Percentiles rank a stretch among this genome's conserved stretches.
These are phyloP conservation scores for Caretta caretta DNA, from an alignment of 2,113 vertebrate species.

Conservation along the genomic window DNA sequence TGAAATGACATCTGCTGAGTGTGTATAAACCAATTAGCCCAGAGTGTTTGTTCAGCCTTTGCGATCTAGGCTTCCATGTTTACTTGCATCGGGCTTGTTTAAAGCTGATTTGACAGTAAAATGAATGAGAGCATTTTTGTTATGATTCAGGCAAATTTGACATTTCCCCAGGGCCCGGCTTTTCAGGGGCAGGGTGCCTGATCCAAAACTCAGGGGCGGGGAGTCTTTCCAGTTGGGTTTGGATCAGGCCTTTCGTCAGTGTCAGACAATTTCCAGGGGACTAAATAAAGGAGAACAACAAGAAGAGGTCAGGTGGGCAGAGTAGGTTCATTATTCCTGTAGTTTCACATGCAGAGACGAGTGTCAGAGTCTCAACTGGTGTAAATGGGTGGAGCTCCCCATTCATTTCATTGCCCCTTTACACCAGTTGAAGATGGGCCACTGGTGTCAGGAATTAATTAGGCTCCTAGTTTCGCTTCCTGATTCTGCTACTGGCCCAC, in stretches of 20 bases:
- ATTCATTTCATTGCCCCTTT: fast-evolving
- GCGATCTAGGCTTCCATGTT: background rate
- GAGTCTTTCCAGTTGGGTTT: fast-evolving
- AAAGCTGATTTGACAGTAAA: conserved; percentile 1
- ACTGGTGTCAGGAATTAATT: fast-evolving
- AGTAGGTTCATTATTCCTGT: fast-evolving
- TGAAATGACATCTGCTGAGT: background rate
- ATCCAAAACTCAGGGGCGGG: fast-evolving
- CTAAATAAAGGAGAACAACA: fast-evolving
- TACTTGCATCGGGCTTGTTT: conserved; percentile 21
- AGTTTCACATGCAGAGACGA: background rate
- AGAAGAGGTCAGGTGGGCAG: background rate
- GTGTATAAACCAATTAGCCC: fast-evolving
- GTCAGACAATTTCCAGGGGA: background rate
- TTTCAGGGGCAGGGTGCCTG: background rate
- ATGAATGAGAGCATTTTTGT: background rate
- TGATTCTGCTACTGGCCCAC: background rate
- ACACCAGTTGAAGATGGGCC: background rate
- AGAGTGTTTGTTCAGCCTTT: background rate
- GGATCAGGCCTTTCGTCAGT: fast-evolving
- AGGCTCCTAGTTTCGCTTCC: no score
- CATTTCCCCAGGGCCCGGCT: fast-evolving
- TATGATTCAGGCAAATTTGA: background rate
- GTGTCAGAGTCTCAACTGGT: background rate
- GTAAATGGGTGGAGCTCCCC: background rate